Percentiles rank a stretch among this genome's conserved stretches.
Evolutionary conservation across 92 coral and sea anemone species (phyloP).

Genomic region (Diadumene lineata): DNA sequence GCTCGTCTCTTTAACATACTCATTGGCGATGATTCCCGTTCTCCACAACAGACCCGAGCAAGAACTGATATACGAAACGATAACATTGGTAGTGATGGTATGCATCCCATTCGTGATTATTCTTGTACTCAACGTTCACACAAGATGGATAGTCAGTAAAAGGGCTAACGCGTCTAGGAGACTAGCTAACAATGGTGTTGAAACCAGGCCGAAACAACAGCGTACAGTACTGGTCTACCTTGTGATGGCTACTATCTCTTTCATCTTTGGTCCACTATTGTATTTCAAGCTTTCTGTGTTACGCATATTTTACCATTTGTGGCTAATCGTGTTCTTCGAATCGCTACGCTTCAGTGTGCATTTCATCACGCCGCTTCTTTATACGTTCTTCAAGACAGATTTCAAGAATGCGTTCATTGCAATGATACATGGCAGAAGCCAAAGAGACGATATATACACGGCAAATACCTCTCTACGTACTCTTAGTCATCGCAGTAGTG

Average conservation of each 20-base stretch:
- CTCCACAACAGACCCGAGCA: conserved; percentile 42
- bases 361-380: conserved; percentile 65
- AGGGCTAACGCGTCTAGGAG: conserved; percentile 34
- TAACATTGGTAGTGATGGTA: conserved; percentile 48
- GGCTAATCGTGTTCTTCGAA: conserved; percentile 21
- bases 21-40: conserved; percentile 44
- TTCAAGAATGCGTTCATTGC: conserved; percentile 19
- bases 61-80: conserved; percentile 26
- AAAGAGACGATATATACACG: too few relatives aligned
- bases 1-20: conserved; percentile 53
- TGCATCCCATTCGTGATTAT: conserved; percentile 57
- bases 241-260: conserved; percentile 53
- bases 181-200: neutral
- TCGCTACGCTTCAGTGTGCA: conserved; percentile 65
- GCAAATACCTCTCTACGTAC: too few relatives aligned
- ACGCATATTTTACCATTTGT: neutral
- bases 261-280: conserved; percentile 71
- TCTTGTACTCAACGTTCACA: conserved; percentile 44
- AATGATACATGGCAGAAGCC: too few relatives aligned
- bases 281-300: conserved; percentile 51
- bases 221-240: conserved; percentile 51
- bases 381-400: conserved; percentile 80
- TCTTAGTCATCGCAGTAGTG: too few relatives aligned
- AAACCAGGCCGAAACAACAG: conserved; percentile 4
- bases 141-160: conserved; percentile 48